phyloP scores from a whole-genome alignment of 2,113 vertebrate genomes.

The Craseonycteris thonglongyai region DNA sequence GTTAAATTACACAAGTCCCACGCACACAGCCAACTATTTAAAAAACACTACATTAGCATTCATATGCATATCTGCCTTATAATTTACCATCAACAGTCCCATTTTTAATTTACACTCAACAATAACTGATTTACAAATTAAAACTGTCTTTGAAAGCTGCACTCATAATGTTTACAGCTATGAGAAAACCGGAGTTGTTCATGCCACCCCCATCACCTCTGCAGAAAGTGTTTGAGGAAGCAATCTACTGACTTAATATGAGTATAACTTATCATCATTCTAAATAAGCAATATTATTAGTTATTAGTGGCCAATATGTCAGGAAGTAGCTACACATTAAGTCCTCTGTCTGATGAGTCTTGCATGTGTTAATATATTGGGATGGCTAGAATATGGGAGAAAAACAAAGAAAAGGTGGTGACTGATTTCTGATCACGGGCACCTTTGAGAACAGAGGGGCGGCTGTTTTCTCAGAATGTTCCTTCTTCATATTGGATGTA shows the following conservation, averaged over 20 bases:
- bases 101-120: slow-evolving; percentile 1
- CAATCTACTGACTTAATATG: background rate
- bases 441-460: background rate
- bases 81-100: background rate
- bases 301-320: background rate
- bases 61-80: background rate
- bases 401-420: background rate
- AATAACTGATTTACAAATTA: background rate
- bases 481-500: background rate
- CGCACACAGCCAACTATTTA: background rate
- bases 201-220: too few species aligned
- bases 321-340: background rate
- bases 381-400: background rate
- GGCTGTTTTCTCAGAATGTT: background rate
- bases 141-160: background rate
- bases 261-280: background rate
- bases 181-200: background rate
- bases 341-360: background rate
- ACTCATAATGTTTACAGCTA: background rate
- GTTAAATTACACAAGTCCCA: background rate
- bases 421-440: background rate
- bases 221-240: background rate
- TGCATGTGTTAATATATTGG: background rate
- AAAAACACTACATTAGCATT: background rate
- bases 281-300: background rate